Evolutionary conservation across 2,113 vertebrate species (phyloP).

Genomic region (Ochotona curzoniae): DNA sequence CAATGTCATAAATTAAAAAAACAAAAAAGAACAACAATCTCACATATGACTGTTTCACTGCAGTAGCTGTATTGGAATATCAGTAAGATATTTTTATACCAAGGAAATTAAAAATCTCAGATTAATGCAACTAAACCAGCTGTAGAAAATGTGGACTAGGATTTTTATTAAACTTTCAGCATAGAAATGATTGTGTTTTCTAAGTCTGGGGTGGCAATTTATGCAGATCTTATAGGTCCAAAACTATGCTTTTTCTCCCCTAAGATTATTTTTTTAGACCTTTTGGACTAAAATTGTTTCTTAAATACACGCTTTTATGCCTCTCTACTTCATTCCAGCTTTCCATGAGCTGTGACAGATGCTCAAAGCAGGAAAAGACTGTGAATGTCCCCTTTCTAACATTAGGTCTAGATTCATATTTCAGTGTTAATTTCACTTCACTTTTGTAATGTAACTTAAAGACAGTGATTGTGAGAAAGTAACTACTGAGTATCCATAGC

Average conservation of each 20-base stretch:
- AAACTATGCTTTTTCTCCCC: slow-evolving; percentile 29
- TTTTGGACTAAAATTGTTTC: neutral
- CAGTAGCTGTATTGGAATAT: neutral
- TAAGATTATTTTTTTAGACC: neutral
- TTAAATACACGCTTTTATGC: neutral
- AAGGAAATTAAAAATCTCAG: slow-evolving; percentile 38
- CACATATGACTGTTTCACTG: neutral
- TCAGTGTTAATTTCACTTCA: slow-evolving; percentile 17
- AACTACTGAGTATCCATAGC: neutral
- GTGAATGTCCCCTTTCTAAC: neutral
- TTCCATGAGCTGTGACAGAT: neutral
- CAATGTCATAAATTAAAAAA: no score
- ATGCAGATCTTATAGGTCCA: neutral
- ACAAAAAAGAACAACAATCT: neutral
- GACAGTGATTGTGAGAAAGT: neutral
- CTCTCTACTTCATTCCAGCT: neutral
- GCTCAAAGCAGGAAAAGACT: neutral
- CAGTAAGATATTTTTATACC: slow-evolving; percentile 18
- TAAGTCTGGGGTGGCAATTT: neutral
- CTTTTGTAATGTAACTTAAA: neutral
- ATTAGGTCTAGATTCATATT: neutral
- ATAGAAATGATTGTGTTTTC: neutral
- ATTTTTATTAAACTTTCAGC: slow-evolving; percentile 36
- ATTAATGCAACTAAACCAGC: slow-evolving; percentile 11
- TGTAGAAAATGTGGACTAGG: neutral